phyloP scores from a whole-genome alignment of 64 coral and sea anemone species.

The Astreopora myriophthalma region DNA sequence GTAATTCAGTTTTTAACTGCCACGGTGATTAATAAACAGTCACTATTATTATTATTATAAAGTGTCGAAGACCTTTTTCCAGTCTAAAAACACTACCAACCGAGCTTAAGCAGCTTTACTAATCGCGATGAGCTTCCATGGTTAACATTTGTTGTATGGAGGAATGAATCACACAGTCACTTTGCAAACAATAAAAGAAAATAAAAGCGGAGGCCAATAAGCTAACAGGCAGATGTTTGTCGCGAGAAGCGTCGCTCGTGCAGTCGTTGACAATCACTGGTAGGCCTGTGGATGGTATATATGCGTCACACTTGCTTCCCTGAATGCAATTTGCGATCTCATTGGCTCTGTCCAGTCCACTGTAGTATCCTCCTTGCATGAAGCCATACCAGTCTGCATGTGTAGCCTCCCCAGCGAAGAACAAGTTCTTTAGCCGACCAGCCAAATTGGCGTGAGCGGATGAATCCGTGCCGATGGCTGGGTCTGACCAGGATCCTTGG shows the following conservation, averaged over 20 bases:
- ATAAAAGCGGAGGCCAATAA: not conserved
- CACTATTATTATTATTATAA: too few relatives aligned
- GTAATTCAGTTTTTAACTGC: too few relatives aligned
- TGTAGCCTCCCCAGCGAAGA: slow-evolving; percentile 55
- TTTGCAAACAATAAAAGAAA: not conserved
- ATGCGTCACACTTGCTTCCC: not conserved
- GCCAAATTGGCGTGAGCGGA: not conserved
- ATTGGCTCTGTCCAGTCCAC: not conserved
- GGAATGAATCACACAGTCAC: too few relatives aligned
- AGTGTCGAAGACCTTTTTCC: too few relatives aligned
- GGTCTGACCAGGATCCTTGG: not conserved
- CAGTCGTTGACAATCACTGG: not conserved
- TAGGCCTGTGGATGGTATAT: not conserved
- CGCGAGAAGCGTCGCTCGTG: not conserved
- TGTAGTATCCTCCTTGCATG: slow-evolving; percentile 46
- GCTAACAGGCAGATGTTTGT: not conserved
- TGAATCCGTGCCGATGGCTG: not conserved
- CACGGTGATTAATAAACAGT: too few relatives aligned
- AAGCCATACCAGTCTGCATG: slow-evolving; percentile 34
- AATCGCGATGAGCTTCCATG: too few relatives aligned
- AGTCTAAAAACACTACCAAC: too few relatives aligned
- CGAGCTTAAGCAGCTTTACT: too few relatives aligned
- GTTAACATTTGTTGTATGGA: too few relatives aligned
- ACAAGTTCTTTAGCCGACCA: not conserved
- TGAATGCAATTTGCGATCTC: not conserved